A percentile compares a stretch with the other conserved stretches of the same genome.
Conservation (phyloP, 2,888 invertebrate species). For the Tetranychus piercei region DNA sequence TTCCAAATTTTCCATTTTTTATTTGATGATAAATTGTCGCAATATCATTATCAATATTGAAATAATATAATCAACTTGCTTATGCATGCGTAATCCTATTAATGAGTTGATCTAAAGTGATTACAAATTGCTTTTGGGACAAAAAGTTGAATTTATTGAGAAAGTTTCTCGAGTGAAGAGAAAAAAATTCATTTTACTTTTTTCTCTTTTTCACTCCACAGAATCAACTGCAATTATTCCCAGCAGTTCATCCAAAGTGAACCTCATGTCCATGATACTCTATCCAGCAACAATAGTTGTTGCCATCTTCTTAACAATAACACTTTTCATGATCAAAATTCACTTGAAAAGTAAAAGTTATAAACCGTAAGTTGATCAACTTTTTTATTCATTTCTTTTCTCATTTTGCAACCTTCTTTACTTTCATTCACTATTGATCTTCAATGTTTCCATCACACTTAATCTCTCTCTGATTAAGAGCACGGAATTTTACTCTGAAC, state of each 20-base stretch:
- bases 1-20: not conserved
- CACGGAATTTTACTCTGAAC: no score
- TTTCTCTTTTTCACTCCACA: not conserved
- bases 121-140: not conserved
- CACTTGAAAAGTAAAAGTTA: not conserved
- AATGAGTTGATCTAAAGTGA: no score
- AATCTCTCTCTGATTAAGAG: not conserved
- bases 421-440: not conserved
- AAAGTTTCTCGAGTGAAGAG: not conserved
- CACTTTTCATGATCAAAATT: not conserved
- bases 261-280: not conserved
- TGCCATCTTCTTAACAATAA: not conserved
- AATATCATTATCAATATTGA: not conserved
- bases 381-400: not conserved
- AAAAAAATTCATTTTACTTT: not conserved
- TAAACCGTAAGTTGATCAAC: not conserved
- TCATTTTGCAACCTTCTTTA: not conserved
- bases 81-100: no score
- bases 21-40: not conserved
- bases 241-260: not conserved
- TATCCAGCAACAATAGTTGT: not conserved
- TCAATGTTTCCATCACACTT: not conserved
- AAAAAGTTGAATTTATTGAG: not conserved
- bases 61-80: not conserved
- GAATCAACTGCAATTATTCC: not conserved